phyloP scores from a whole-genome alignment of 2,888 invertebrate genomes.

The Nomada hirtipes region DNA sequence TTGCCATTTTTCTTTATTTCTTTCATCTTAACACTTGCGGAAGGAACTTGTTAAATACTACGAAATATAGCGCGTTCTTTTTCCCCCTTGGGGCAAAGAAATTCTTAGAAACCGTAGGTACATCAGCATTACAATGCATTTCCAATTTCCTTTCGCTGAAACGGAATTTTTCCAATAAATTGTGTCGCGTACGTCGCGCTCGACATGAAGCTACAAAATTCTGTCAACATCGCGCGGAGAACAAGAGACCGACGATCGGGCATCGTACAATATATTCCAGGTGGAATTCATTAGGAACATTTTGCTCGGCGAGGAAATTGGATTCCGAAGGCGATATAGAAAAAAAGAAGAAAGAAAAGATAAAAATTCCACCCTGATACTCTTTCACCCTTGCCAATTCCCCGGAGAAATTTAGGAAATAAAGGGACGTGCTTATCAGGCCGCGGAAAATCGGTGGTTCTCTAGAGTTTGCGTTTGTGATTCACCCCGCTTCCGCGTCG shows the following conservation, averaged over 20 bases:
- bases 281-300: slow-evolving; percentile 15
- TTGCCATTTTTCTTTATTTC: background rate
- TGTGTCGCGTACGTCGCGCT: too few relatives aligned
- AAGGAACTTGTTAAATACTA: background rate
- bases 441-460: background rate
- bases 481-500: slow-evolving; percentile 24
- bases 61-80: background rate
- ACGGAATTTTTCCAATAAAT: background rate
- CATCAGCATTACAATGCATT: background rate
- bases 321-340: background rate
- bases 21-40: slow-evolving; percentile 5
- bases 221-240: background rate
- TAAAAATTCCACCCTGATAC: too few relatives aligned
- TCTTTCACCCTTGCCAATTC: background rate
- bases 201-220: background rate
- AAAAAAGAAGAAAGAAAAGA: background rate
- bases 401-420: slow-evolving; percentile 1
- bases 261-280: background rate
- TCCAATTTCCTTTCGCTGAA: background rate
- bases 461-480: slow-evolving; percentile 8
- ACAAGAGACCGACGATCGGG: background rate
- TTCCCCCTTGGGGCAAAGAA: too few relatives aligned
- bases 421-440: too few relatives aligned
- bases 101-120: background rate
- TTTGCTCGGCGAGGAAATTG: slow-evolving; percentile 2